A percentile compares a stretch with the other conserved stretches of the same genome.
These are phyloP conservation scores for Helicorthomorpha holstii DNA, from an alignment of 1,140 invertebrate genomes.

Conservation along the genomic window DNA sequence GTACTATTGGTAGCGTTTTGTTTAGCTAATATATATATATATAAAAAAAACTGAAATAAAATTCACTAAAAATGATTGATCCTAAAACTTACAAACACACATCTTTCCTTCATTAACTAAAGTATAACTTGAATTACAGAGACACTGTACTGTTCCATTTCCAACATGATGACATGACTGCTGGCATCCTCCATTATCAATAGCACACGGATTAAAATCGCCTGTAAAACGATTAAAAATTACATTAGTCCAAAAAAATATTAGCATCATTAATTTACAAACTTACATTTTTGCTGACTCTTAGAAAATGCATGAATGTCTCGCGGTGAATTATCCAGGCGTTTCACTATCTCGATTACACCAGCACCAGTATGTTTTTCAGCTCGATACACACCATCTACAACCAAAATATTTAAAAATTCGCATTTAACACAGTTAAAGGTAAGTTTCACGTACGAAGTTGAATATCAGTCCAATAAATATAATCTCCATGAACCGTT, in stretches of 20 bases:
- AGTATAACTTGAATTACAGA: conserved; percentile 66
- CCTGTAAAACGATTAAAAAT: conserved; percentile 13
- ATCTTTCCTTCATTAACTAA: conserved; percentile 80
- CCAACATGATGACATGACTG: conserved; percentile 80
- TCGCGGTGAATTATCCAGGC: conserved; percentile 72
- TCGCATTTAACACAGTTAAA: background rate
- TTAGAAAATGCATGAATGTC: conserved; percentile 79
- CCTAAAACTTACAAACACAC: conserved; percentile 40
- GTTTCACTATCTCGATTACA: conserved; percentile 82
- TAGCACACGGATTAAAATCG: conserved; percentile 62
- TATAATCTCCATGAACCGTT: conserved; percentile 74
- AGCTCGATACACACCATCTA: conserved; percentile 73
- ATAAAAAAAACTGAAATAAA: conserved; percentile 1
- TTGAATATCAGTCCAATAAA: conserved; percentile 96
- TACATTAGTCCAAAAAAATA: background rate
- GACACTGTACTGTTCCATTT: conserved; percentile 64
- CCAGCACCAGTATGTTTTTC: conserved; percentile 93
- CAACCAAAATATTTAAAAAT: conserved; percentile 5
- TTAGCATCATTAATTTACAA: background rate
- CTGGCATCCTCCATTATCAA: conserved; percentile 90
- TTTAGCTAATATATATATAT: conserved; percentile 3
- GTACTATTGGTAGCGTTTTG: conserved; percentile 50
- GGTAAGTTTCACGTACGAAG: conserved; percentile 33
- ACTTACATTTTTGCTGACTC: conserved; percentile 53
- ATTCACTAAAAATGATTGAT: background rate